These are phyloP conservation scores for Eudemis profundana DNA, from an alignment of 2,888 invertebrate species.

Conservation along the genomic window DNA sequence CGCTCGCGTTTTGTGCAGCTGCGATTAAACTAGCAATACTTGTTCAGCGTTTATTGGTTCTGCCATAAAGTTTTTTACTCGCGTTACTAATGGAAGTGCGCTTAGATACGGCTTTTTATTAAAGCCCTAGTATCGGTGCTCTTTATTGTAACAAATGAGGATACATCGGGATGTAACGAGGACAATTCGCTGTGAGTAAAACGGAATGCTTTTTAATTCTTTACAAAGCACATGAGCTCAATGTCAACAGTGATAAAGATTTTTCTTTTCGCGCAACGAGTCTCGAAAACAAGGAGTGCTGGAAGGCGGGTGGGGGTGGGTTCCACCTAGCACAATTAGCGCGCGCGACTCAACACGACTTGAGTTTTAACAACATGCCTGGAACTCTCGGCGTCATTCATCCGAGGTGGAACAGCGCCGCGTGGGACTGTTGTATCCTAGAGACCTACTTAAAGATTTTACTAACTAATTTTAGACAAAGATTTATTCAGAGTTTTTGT, in stretches of 20 bases:
- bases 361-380: constrained; percentile 82
- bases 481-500: background rate
- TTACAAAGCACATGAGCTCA: constrained; percentile 63
- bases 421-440: constrained; percentile 62
- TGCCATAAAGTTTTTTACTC: constrained; percentile 56
- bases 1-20: constrained; percentile 77
- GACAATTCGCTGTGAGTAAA: constrained; percentile 30
- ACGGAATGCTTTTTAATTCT: constrained; percentile 49
- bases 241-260: constrained; percentile 76
- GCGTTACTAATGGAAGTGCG: constrained; percentile 14
- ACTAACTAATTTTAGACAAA: constrained; percentile 25
- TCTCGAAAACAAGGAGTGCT: constrained; percentile 72
- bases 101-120: constrained; percentile 11
- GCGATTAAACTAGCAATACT: constrained; percentile 80
- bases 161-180: constrained; percentile 1
- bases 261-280: constrained; percentile 69
- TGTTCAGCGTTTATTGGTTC: constrained; percentile 78
- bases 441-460: constrained; percentile 61
- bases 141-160: constrained; percentile 7
- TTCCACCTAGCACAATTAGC: constrained; percentile 81
- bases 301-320: constrained; percentile 63
- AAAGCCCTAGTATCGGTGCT: background rate
- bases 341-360: constrained; percentile 81
- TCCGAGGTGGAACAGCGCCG: constrained; percentile 66
- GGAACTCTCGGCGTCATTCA: constrained; percentile 79